Conservation (phyloP, 2,888 invertebrate genomes). For the Cryptosula pallasiana region DNA sequence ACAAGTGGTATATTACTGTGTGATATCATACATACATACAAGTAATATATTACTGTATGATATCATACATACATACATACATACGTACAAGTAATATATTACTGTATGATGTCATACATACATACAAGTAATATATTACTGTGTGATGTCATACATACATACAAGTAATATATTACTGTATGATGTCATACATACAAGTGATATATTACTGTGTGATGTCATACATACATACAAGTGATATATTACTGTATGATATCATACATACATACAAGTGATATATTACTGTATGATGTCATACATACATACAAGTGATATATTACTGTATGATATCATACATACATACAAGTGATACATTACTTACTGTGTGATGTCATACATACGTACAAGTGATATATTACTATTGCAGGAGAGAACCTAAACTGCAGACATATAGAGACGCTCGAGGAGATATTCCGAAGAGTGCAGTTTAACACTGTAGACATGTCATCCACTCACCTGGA, state of each 20-base stretch:
- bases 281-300: background rate
- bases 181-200: too few relatives aligned
- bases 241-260: constrained; percentile 2
- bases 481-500: constrained; percentile 66
- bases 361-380: background rate
- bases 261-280: background rate
- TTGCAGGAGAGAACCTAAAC: constrained; percentile 62
- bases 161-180: too few relatives aligned
- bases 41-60: background rate
- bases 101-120: background rate
- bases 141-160: too few relatives aligned
- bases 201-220: background rate
- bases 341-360: background rate
- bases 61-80: background rate
- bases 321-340: background rate
- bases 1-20: background rate
- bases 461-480: constrained; percentile 68
- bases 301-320: background rate
- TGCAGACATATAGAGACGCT: constrained; percentile 71
- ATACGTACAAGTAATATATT: background rate
- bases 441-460: constrained; percentile 74
- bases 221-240: background rate
- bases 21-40: background rate
- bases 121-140: too few relatives aligned
- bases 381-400: constrained; percentile 41